Percentiles rank a stretch among this genome's conserved stretches.
These are phyloP conservation scores for Lycocerus yunnanus DNA, from an alignment of 2,888 invertebrate species.

Conservation along the genomic window DNA sequence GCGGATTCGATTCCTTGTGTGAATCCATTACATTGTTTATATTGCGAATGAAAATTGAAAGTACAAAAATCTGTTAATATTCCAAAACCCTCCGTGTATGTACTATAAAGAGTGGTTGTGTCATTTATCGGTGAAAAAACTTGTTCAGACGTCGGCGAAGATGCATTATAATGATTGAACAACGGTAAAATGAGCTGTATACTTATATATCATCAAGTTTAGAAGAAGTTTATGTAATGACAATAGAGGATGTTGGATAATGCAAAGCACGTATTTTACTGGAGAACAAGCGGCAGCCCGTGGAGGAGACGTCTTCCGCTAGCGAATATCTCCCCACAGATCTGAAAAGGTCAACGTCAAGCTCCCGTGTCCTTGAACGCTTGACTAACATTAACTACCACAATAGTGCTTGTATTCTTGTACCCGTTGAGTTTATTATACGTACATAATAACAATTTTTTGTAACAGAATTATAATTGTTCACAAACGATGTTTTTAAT, in stretches of 20 bases:
- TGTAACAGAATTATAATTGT: no score
- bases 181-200: conserved; percentile 31
- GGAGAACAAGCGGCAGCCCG: conserved; percentile 25
- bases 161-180: conserved; percentile 29
- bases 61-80: background rate
- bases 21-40: background rate
- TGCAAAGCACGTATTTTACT: conserved; percentile 25
- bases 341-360: conserved; percentile 34
- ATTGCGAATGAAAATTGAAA: background rate
- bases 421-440: background rate
- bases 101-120: background rate
- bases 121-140: conserved; percentile 16
- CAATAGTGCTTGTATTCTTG: background rate
- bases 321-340: conserved; percentile 33
- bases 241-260: conserved; percentile 25
- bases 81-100: background rate
- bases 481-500: no score
- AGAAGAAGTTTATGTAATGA: conserved; percentile 24
- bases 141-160: conserved; percentile 25
- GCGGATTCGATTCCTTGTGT: no score
- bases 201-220: conserved; percentile 27
- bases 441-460: background rate
- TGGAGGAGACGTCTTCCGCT: conserved; percentile 34
- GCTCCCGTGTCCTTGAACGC: conserved; percentile 30
- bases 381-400: conserved; percentile 28